Evolutionary conservation across 2,113 vertebrate species (phyloP), one percentile per base, ranked within the genome.

Genomic region (Sardina pilchardus): DNA sequence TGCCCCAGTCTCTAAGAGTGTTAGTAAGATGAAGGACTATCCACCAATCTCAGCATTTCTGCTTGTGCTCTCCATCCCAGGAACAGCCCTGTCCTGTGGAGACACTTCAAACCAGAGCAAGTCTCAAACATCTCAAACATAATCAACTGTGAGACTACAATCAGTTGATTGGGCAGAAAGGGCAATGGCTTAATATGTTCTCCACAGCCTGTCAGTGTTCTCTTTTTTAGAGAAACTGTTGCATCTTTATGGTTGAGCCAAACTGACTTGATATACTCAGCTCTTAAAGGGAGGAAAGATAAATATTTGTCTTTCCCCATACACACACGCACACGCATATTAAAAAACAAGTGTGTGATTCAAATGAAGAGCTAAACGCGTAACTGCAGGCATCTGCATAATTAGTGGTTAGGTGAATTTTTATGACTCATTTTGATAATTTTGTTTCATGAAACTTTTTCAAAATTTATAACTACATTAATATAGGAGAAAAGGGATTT

Each of bases 361-460:
- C 63, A 67, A 67, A 78, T 36, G 14, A 78, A 39, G 71, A 78
- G 71, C 71, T 78, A 78, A 78, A 36, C 30, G 5, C 30, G 36
- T 78, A 59, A 24, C 21, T 34, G 71, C 71, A 78, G 71, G 30
- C 71, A 78, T 78, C 71, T 78, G 71, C 36, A 78, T 78, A 78
- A 30, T 78, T 78, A 78, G 71, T 17, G 71, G 71, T 78, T 78
- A 78, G 71, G 71, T 78, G 14, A 78, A 78, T 78, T 78, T 78
- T 78, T 78, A 78, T 78, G 71, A 78, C 71, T 78, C 71, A 16
- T 78, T 78, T 78, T 78, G 71, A 78, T 78, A 78, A 78, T 78
- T 75, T 75, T 75, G 30, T 75, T 75, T 14, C 3, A 75, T 36
- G 67, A 16, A 75, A 34, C 9, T 75, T 78, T 78, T 78, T 78